Percentiles rank a stretch among this genome's conserved stretches.
Evolutionary conservation across 2,888 invertebrate genomes (phyloP).

Genomic region (Chaetogeoica ovagalla): DNA sequence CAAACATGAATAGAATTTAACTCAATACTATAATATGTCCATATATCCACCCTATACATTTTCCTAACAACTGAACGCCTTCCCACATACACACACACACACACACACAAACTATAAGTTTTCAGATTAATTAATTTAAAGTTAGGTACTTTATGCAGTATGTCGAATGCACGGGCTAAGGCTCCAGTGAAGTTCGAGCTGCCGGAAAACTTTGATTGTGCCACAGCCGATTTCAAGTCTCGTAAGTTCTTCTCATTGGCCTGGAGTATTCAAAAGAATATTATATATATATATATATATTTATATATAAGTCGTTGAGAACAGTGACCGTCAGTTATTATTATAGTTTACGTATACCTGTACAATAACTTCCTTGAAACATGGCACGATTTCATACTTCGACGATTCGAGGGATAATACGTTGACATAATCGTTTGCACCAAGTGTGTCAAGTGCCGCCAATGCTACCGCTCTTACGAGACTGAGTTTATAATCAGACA

Average conservation of each 20-base stretch:
- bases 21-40: background rate
- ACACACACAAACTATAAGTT: conserved; percentile 27
- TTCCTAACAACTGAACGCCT: conserved; percentile 5
- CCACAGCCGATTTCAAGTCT: conserved; percentile 76
- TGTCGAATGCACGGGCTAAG: conserved; percentile 87
- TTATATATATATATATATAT: too few species aligned
- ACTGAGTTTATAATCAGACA: conserved; percentile 79
- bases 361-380: conserved; percentile 87
- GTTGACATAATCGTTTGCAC: conserved; percentile 96
- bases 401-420: conserved; percentile 86
- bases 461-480: conserved; percentile 87
- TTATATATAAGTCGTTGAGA: background rate
- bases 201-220: conserved; percentile 71
- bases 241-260: conserved; percentile 81
- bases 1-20: conserved; percentile 14
- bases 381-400: conserved; percentile 81
- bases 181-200: conserved; percentile 88
- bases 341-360: conserved; percentile 65
- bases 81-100: background rate
- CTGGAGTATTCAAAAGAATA: conserved; percentile 60
- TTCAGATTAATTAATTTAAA: conserved; percentile 54
- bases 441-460: conserved; percentile 89
- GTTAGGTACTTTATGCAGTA: conserved; percentile 80
- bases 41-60: background rate
- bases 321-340: background rate